Evolutionary conservation across 2,888 invertebrate genomes (phyloP).

Genomic region (Dusona sp.): DNA sequence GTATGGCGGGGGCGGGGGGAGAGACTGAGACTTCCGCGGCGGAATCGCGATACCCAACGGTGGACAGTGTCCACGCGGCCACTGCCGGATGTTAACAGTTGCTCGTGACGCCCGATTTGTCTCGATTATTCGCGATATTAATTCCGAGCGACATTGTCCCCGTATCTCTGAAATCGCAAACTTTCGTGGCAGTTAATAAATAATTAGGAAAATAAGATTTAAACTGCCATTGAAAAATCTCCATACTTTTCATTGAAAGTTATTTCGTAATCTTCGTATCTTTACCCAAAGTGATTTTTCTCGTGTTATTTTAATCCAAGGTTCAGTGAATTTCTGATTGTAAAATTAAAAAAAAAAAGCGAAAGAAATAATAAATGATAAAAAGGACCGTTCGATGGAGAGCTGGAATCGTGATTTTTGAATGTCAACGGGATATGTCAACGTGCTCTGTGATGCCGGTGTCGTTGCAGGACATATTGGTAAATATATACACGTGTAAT

Average conservation of each 20-base stretch:
- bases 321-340: background rate
- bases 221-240: background rate
- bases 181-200: background rate
- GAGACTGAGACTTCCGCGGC: constrained; percentile 75
- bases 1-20: constrained; percentile 62
- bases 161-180: background rate
- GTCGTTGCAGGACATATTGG: constrained; percentile 83
- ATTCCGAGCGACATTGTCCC: background rate
- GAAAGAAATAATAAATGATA: background rate
- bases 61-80: constrained; percentile 81
- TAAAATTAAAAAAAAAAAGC: background rate
- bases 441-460: constrained; percentile 84
- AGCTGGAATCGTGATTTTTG: constrained; percentile 54
- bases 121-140: constrained; percentile 38
- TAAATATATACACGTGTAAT: constrained; percentile 75
- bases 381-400: constrained; percentile 45
- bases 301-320: background rate
- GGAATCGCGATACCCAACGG: constrained; percentile 75
- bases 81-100: constrained; percentile 79
- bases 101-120: constrained; percentile 60
- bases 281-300: background rate
- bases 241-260: background rate
- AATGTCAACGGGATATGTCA: constrained; percentile 76
- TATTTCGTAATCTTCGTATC: background rate
- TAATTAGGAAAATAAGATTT: background rate